Conservation (phyloP, 2,888 invertebrate species). For the Drosophila yooni region DNA sequence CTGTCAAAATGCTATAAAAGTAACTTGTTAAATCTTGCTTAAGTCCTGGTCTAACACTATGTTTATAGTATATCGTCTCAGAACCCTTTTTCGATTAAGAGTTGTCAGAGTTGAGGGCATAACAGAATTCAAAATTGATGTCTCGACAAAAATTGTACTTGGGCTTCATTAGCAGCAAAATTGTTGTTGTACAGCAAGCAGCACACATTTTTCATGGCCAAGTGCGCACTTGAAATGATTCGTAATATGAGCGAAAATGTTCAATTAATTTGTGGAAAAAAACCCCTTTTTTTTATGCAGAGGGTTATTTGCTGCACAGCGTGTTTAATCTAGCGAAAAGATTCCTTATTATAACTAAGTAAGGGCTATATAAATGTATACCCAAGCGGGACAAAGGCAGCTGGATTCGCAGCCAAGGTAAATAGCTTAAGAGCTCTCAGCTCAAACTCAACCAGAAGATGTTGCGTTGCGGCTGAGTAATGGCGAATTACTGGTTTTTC, state of each 20-base stretch:
- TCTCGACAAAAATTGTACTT: constrained; percentile 29
- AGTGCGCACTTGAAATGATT: constrained; percentile 65
- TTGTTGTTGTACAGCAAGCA: constrained; percentile 9
- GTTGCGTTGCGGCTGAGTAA: constrained; percentile 57
- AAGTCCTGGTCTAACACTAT: constrained; percentile 16
- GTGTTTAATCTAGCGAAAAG: constrained; percentile 54
- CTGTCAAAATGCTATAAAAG: constrained; percentile 32
- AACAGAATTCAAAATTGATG: constrained; percentile 28
- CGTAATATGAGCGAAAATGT: constrained; percentile 63
- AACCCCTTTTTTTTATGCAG: constrained; percentile 42
- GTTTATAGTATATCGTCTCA: constrained; percentile 12
- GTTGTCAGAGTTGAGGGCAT: constrained; percentile 42
- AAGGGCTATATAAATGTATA: constrained; percentile 32
- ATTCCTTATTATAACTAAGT: constrained; percentile 74
- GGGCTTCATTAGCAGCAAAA: constrained; percentile 61
- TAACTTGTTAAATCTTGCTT: constrained; percentile 41
- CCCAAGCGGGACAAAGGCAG: constrained; percentile 15
- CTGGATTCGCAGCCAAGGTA: constrained; percentile 34
- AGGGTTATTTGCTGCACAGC: constrained; percentile 47
- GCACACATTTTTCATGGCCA: constrained; percentile 35
- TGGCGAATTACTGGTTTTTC: constrained; percentile 74
- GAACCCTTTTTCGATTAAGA: constrained; percentile 40
- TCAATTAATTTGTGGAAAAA: constrained; percentile 62
- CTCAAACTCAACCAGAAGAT: constrained; percentile 13
- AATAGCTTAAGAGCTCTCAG: constrained; percentile 13